Conservation (phyloP, 2,888 invertebrate genomes). For the Drosophila mulleri region DNA sequence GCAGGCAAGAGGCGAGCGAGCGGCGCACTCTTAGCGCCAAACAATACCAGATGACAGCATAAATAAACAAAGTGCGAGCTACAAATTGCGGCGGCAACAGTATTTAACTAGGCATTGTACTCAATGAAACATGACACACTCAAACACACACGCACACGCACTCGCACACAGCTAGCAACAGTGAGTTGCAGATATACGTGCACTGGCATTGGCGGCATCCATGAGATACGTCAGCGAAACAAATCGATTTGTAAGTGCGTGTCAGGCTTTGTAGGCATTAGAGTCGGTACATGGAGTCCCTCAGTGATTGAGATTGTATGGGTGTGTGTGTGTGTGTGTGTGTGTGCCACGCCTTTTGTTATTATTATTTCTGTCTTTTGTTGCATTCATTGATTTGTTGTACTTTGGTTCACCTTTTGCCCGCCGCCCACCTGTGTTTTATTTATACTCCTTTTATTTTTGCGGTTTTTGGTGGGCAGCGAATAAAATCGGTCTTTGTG, state of each 20-base stretch:
- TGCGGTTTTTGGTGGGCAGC: slow-evolving; percentile 11
- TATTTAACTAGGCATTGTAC: slow-evolving; percentile 73
- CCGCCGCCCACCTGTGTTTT: slow-evolving; percentile 19
- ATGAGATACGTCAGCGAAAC: slow-evolving; percentile 55
- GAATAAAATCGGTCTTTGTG: slow-evolving; percentile 43
- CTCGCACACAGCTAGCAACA: slow-evolving; percentile 8
- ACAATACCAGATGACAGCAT: slow-evolving; percentile 75
- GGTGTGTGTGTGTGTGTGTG: slow-evolving; percentile 25
- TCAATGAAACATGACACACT: slow-evolving; percentile 69
- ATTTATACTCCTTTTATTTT: not conserved
- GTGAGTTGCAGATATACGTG: slow-evolving; percentile 22
- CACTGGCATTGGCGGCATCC: slow-evolving; percentile 52
- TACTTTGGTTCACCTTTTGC: slow-evolving; percentile 22
- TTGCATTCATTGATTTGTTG: slow-evolving; percentile 32
- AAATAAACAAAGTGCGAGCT: slow-evolving; percentile 73
- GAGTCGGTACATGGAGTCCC: slow-evolving; percentile 4
- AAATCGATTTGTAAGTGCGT: slow-evolving; percentile 60
- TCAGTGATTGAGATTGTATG: slow-evolving; percentile 8
- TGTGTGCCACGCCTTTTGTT: slow-evolving; percentile 30
- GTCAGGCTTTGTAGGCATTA: slow-evolving; percentile 43
- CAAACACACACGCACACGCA: slow-evolving; percentile 4
- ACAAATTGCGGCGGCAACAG: slow-evolving; percentile 72
- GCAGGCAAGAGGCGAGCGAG: not conserved
- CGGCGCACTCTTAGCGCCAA: slow-evolving; percentile 40
- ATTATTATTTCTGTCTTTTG: slow-evolving; percentile 21